phyloP scores from a whole-genome alignment of 53 echinoderm and acorn worm species.

The Hippasteria phrygiana region DNA sequence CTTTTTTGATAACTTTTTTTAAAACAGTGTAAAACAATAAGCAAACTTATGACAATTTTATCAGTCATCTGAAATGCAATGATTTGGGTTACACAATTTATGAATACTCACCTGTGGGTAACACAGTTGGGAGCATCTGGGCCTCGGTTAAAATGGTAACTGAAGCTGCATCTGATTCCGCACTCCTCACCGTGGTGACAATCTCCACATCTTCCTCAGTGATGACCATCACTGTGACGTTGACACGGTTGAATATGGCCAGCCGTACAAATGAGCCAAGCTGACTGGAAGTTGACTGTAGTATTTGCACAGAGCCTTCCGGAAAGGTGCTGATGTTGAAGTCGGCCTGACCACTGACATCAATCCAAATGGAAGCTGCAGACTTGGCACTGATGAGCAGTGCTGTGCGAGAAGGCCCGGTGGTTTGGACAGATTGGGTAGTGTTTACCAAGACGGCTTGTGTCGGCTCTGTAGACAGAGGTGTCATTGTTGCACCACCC shows the following conservation, averaged over 20 bases:
- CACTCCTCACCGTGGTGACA: conserved; percentile 38
- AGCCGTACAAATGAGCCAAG: conserved; percentile 20
- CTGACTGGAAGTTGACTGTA: neutral
- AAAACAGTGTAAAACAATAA: too few species aligned
- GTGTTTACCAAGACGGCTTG: conserved; percentile 13
- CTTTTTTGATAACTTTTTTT: neutral
- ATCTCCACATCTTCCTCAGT: conserved; percentile 21
- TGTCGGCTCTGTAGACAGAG: neutral
- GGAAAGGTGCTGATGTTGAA: neutral
- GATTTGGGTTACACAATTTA: too few species aligned
- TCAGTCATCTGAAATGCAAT: too few species aligned
- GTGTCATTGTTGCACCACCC: conserved; percentile 14
- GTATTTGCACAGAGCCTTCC: conserved; percentile 8
- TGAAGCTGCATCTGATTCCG: conserved; percentile 25
- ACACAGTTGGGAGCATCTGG: neutral
- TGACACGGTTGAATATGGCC: conserved; percentile 12
- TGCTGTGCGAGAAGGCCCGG: conserved; percentile 33
- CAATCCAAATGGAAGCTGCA: conserved; percentile 19
- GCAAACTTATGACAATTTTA: too few species aligned
- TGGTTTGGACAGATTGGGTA: conserved; percentile 18
- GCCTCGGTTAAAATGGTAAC: conserved; percentile 27
- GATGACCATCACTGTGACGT: conserved; percentile 1
- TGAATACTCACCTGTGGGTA: conserved; percentile 8
- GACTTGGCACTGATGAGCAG: conserved; percentile 41
- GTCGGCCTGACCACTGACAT: conserved; percentile 27